These are phyloP conservation scores for Drosophila nigricruria DNA, from an alignment of 2,888 invertebrate genomes.

Conservation along the genomic window DNA sequence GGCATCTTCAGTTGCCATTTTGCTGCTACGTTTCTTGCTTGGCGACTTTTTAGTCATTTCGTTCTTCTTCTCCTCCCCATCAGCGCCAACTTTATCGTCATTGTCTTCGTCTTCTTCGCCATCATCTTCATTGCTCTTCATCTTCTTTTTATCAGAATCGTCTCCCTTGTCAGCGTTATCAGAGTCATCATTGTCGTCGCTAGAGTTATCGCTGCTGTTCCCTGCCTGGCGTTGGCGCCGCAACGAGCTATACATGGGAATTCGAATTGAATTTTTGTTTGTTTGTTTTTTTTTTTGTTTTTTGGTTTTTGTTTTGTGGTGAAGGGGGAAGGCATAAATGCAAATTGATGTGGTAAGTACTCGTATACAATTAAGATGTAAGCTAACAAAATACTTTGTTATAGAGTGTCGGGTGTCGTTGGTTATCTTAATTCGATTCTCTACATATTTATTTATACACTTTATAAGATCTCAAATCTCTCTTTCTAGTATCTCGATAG, in stretches of 20 bases:
- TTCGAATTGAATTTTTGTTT: slow-evolving; percentile 65
- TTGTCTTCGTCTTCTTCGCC: slow-evolving; percentile 68
- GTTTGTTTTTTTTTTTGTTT: slow-evolving; percentile 32
- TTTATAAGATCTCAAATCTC: slow-evolving; percentile 20
- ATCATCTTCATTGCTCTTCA: slow-evolving; percentile 64
- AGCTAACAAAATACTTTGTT: slow-evolving; percentile 60
- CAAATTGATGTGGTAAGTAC: slow-evolving; percentile 69
- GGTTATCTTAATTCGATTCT: slow-evolving; percentile 28
- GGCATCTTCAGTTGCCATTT: slow-evolving; percentile 53
- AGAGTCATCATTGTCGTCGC: slow-evolving; percentile 73
- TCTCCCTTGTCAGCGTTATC: slow-evolving; percentile 74
- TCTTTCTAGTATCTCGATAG: slow-evolving; percentile 9
- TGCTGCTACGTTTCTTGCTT: slow-evolving; percentile 67
- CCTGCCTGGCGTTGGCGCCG: slow-evolving; percentile 83
- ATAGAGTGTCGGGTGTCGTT: slow-evolving; percentile 53
- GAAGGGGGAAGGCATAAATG: slow-evolving; percentile 61
- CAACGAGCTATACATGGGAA: slow-evolving; percentile 82
- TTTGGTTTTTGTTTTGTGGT: slow-evolving; percentile 42
- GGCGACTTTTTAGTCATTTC: slow-evolving; percentile 57
- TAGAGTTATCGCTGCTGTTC: slow-evolving; percentile 78
- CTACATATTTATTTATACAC: slow-evolving; percentile 34
- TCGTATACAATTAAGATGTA: slow-evolving; percentile 43
- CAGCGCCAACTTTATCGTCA: slow-evolving; percentile 66
- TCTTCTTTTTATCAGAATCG: slow-evolving; percentile 74
- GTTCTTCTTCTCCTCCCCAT: slow-evolving; percentile 70